Evolutionary conservation across 2,888 invertebrate genomes (phyloP).

Genomic region (Aricia artaxerxes): DNA sequence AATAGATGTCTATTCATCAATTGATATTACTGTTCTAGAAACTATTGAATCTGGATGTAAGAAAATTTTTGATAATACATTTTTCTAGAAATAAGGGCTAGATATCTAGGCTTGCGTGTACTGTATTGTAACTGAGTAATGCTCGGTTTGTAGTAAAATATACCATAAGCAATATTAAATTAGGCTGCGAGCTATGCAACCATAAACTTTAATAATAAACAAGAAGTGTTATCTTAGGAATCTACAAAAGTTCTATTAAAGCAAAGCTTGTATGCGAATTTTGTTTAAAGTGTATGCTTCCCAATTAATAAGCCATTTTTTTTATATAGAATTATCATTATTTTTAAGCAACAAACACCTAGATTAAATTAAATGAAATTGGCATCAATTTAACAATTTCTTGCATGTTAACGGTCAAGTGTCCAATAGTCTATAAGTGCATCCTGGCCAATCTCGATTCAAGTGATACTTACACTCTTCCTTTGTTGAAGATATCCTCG

Average conservation of each 20-base stretch:
- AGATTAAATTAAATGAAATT: not conserved
- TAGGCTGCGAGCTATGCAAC: not conserved
- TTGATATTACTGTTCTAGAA: not conserved
- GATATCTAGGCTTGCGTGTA: not conserved
- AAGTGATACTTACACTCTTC: conserved; percentile 10
- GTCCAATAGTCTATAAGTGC: conserved; percentile 27
- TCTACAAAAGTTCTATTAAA: too few relatives aligned
- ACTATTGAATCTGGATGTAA: not conserved
- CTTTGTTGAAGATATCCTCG: conserved; percentile 9
- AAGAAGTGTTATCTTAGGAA: too few relatives aligned
- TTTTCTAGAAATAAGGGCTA: not conserved
- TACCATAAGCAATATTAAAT: not conserved
- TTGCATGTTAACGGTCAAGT: conserved; percentile 18
- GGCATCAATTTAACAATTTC: conserved; percentile 23
- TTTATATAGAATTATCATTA: not conserved
- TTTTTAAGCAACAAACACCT: not conserved
- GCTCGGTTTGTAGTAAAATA: not conserved
- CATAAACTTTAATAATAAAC: not conserved
- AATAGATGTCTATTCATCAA: not conserved
- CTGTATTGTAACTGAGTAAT: not conserved
- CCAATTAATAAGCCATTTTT: too few relatives aligned
- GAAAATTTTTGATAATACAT: not conserved
- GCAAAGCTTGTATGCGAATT: too few relatives aligned
- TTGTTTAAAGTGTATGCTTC: too few relatives aligned
- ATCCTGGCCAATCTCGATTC: conserved; percentile 5